Conservation (phyloP, 2,888 invertebrate genomes). For the Cinara cedri region DNA sequence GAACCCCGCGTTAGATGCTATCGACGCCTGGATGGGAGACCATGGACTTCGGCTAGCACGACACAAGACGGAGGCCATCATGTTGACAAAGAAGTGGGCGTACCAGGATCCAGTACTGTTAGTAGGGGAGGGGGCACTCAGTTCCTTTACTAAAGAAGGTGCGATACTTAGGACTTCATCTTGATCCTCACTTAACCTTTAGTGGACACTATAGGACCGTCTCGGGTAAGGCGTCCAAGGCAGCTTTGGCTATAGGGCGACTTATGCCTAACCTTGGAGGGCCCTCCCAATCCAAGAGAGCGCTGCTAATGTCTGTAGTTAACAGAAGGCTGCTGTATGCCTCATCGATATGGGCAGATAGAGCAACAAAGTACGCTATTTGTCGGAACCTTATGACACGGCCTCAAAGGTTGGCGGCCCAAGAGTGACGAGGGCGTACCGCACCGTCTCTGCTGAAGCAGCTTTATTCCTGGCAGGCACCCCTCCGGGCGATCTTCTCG, state of each 20-base stretch:
- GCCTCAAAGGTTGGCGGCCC: neutral
- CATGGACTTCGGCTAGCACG: neutral
- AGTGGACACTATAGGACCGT: too few relatives aligned
- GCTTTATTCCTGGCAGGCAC: neutral
- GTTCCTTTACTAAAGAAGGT: too few relatives aligned
- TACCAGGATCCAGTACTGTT: too few relatives aligned
- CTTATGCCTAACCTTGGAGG: too few relatives aligned
- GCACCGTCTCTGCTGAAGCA: neutral
- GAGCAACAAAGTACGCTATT: neutral
- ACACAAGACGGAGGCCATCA: too few relatives aligned
- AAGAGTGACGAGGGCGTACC: neutral
- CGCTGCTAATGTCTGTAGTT: neutral
- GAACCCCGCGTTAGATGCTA: neutral
- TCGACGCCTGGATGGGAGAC: neutral
- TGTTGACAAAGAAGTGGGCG: too few relatives aligned
- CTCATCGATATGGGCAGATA: neutral
- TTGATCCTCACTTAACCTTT: too few relatives aligned
- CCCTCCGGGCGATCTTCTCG: neutral
- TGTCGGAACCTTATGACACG: neutral
- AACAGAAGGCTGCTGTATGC: neutral
- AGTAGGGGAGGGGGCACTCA: too few relatives aligned
- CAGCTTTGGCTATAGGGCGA: too few relatives aligned
- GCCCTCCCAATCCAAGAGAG: too few relatives aligned
- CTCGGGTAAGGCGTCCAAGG: too few relatives aligned
- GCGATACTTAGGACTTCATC: too few relatives aligned